Percentiles rank a stretch among this genome's conserved stretches.
These are phyloP conservation scores for Sceloporus tristichus DNA, from an alignment of 2,113 vertebrate species.

Conservation along the genomic window DNA sequence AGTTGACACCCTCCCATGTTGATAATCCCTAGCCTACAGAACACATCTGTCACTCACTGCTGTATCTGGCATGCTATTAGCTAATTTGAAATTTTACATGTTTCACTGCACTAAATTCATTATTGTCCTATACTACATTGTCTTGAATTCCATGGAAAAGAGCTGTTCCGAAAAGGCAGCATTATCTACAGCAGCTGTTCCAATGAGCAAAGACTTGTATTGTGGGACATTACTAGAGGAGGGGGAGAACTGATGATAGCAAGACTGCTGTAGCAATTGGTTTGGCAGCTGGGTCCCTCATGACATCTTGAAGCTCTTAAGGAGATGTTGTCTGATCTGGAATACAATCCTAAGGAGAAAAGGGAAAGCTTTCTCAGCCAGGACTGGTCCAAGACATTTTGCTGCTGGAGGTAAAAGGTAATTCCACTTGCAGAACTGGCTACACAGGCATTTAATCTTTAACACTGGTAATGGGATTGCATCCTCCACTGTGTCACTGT, in stretches of 20 bases:
- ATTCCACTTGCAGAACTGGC: no score
- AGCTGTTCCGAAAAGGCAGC: background rate
- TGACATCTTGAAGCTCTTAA: background rate
- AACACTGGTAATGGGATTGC: no score
- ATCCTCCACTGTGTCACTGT: no score
- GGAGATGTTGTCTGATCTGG: background rate
- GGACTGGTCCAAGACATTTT: no score
- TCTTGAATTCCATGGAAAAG: background rate
- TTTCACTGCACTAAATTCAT: background rate
- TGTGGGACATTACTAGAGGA: background rate
- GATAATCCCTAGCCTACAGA: background rate
- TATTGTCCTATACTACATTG: background rate
- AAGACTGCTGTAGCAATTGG: background rate
- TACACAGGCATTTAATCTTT: no score
- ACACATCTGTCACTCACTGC: background rate
- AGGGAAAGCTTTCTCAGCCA: background rate
- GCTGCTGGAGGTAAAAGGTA: no score
- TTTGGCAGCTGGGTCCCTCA: background rate
- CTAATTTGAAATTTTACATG: background rate
- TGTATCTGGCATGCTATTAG: background rate
- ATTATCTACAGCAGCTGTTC: background rate
- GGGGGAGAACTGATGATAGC: background rate
- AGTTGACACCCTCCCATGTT: background rate
- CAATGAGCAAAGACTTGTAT: background rate
- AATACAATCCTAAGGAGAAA: background rate